Evolutionary conservation across 2,113 vertebrate genomes (phyloP).

Genomic region (Neotragus moschatus): DNA sequence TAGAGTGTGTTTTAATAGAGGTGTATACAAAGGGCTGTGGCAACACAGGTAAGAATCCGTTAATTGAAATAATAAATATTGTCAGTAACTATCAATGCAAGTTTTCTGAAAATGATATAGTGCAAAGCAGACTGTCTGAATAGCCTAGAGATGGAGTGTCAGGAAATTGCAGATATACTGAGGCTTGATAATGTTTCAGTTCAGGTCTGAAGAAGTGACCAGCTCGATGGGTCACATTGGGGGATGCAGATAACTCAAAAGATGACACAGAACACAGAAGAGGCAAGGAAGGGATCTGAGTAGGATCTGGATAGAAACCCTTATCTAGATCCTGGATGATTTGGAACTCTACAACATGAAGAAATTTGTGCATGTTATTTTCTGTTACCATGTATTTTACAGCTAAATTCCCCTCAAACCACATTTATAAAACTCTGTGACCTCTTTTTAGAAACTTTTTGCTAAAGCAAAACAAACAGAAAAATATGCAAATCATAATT

Average conservation of each 20-base stretch:
- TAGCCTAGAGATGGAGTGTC: neutral
- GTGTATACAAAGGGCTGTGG: neutral
- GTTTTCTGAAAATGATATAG: neutral
- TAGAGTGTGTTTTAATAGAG: neutral
- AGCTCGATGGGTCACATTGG: neutral
- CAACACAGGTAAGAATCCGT: neutral
- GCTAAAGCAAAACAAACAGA: neutral
- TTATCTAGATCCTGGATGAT: neutral
- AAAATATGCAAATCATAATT: neutral
- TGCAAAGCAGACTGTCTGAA: neutral
- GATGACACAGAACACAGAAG: neutral
- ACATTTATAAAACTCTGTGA: neutral
- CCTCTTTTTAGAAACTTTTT: neutral
- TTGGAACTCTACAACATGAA: neutral
- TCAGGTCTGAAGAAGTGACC: neutral
- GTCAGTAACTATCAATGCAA: neutral
- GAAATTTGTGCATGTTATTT: neutral
- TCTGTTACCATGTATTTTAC: constrained; percentile 2
- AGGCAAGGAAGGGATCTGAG: neutral
- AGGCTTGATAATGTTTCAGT: neutral
- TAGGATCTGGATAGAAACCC: neutral
- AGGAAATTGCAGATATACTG: neutral
- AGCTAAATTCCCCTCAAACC: neutral
- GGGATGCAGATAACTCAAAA: neutral
- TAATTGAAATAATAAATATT: neutral